phyloP scores from a whole-genome alignment of 2,888 invertebrate species.

The Odontomyia ornata region DNA sequence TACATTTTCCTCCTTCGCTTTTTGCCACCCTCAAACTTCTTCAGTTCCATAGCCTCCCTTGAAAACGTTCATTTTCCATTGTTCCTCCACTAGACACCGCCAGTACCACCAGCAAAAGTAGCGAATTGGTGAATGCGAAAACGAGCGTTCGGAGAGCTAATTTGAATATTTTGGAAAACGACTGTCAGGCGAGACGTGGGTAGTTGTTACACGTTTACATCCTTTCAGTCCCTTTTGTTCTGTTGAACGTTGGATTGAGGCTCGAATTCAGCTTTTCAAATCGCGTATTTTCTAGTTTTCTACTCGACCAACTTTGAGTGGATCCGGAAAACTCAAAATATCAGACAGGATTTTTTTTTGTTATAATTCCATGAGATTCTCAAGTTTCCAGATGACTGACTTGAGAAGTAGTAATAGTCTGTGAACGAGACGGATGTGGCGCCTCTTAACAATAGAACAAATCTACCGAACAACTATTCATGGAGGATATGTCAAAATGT shows the following conservation, averaged over 20 bases:
- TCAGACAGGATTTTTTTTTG: constrained; percentile 27
- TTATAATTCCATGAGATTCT: constrained; percentile 17
- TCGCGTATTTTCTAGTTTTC: constrained; percentile 41
- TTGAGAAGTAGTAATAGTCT: neutral
- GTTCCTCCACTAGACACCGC: constrained; percentile 19
- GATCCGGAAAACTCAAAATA: constrained; percentile 39
- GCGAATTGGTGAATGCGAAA: constrained; percentile 12
- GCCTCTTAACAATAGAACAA: neutral
- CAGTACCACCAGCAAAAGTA: neutral
- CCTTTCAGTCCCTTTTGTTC: constrained; percentile 16
- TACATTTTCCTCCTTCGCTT: neutral
- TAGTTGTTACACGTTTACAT: neutral
- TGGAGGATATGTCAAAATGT: too few species aligned
- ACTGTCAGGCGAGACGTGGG: constrained; percentile 31
- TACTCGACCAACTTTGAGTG: constrained; percentile 41
- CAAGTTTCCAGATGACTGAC: constrained; percentile 24
- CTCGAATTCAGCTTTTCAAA: neutral
- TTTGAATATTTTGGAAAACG: constrained; percentile 41
- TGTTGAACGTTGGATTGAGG: too few species aligned
- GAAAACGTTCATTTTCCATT: constrained; percentile 23
- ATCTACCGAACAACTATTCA: neutral
- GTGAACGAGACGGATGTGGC: neutral
- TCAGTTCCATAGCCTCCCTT: neutral
- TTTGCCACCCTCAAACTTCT: neutral
- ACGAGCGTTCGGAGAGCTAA: too few species aligned